Percentiles rank a stretch among this genome's conserved stretches.
Conservation (phyloP, 2,113 vertebrate genomes). For the Aramus guarauna region DNA sequence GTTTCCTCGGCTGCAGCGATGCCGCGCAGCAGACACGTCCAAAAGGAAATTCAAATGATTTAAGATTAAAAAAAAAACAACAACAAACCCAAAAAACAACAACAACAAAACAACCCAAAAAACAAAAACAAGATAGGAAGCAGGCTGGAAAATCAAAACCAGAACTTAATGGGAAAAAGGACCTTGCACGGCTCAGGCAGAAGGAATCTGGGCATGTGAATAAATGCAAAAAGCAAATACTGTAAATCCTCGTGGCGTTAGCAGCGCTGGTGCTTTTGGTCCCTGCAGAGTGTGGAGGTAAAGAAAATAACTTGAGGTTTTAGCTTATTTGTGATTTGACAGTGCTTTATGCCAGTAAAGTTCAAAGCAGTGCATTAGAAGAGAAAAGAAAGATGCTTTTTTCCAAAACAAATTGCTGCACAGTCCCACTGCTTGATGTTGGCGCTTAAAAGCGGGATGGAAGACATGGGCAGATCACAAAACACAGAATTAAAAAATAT, state of each 20-base stretch:
- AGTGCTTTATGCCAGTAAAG: background rate
- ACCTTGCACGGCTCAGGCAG: background rate
- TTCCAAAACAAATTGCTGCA: background rate
- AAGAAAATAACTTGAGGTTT: constrained; percentile 35
- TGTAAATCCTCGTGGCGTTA: background rate
- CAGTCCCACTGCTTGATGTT: background rate
- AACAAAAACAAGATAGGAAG: background rate
- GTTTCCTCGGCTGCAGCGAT: background rate
- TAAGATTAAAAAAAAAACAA: background rate
- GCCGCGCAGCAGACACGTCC: background rate
- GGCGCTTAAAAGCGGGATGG: background rate
- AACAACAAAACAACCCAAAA: background rate
- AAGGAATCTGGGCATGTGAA: background rate
- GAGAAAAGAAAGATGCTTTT: constrained; percentile 10
- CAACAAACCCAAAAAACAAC: background rate
- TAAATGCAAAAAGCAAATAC: background rate
- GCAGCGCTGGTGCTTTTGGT: background rate
- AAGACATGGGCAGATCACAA: background rate
- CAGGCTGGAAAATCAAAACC: background rate
- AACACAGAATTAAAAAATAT: background rate
- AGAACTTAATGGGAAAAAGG: background rate
- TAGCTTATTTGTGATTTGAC: background rate
- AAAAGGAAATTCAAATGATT: background rate
- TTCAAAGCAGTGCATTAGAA: constrained; percentile 19
- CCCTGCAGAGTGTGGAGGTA: background rate